Percentiles rank a stretch among this genome's conserved stretches.
phyloP scores from a whole-genome alignment of 2,797 vertebrate genomes.

The Cephalopachus bancanus region DNA sequence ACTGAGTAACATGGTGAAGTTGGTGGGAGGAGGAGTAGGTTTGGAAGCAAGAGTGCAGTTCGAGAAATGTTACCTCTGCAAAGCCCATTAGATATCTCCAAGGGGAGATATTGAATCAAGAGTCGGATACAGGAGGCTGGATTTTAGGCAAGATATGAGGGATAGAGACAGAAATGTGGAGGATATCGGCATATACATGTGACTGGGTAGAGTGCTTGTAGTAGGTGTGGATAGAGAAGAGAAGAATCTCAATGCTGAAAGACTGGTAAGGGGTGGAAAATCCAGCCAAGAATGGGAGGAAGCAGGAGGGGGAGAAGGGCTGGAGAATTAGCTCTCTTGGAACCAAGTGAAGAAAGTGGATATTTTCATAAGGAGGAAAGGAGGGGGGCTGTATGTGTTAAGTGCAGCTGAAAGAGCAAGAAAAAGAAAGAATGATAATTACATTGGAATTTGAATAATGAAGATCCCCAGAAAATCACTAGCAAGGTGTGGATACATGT shows the following conservation, averaged over 20 bases:
- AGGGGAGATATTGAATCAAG: neutral
- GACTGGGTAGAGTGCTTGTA: neutral
- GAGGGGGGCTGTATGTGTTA: neutral
- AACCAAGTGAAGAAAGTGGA: neutral
- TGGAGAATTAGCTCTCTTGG: neutral
- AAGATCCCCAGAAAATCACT: neutral
- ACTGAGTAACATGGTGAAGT: neutral
- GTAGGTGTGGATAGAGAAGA: neutral
- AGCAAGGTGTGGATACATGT: neutral
- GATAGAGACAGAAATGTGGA: neutral
- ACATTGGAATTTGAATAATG: neutral
- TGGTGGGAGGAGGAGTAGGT: neutral
- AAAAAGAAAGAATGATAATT: neutral
- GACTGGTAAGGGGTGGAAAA: neutral
- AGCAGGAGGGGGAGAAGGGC: fast-evolving
- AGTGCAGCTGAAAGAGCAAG: neutral
- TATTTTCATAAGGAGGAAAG: neutral
- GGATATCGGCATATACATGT: neutral
- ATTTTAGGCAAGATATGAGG: neutral
- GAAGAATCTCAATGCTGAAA: neutral
- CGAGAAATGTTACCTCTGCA: neutral
- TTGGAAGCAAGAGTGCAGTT: neutral
- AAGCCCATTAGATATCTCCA: neutral
- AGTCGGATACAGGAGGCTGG: neutral
- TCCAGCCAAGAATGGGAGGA: neutral